Conservation (phyloP, 1,140 invertebrate genomes). For the Tetranychus urticae region DNA sequence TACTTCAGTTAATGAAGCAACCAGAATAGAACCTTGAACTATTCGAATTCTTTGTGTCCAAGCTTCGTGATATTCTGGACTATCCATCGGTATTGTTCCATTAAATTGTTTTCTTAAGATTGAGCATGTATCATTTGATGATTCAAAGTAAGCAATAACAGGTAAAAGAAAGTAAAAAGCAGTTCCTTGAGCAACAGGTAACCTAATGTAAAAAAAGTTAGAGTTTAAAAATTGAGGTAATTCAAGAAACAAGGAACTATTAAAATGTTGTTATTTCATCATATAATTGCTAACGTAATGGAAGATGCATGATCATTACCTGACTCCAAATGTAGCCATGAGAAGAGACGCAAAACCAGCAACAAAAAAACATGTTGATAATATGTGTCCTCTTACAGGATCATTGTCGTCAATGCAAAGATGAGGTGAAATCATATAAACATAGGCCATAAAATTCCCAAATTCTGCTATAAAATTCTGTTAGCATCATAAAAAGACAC, state of each 20-base stretch:
- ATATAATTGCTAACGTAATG: neutral
- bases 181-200: neutral
- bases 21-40: neutral
- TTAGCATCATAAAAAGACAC: neutral
- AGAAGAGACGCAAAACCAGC: constrained; percentile 56
- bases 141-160: neutral
- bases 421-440: constrained; percentile 50
- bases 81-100: neutral
- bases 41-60: neutral
- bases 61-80: neutral
- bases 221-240: neutral
- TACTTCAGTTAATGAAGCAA: neutral
- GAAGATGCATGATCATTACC: constrained; percentile 21
- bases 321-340: constrained; percentile 53
- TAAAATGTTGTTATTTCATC: neutral
- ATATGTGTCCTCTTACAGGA: constrained; percentile 48
- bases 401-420: constrained; percentile 56
- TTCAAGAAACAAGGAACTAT: neutral
- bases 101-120: neutral
- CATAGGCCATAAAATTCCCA: constrained; percentile 55
- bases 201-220: neutral
- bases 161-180: constrained; percentile 2
- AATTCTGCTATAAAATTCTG: constrained; percentile 72
- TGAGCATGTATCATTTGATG: neutral
- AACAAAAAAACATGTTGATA: constrained; percentile 67